Base-by-base conservation (phyloP, 2,888 invertebrate genomes). In the Chaitophorus viminalis region DNA sequence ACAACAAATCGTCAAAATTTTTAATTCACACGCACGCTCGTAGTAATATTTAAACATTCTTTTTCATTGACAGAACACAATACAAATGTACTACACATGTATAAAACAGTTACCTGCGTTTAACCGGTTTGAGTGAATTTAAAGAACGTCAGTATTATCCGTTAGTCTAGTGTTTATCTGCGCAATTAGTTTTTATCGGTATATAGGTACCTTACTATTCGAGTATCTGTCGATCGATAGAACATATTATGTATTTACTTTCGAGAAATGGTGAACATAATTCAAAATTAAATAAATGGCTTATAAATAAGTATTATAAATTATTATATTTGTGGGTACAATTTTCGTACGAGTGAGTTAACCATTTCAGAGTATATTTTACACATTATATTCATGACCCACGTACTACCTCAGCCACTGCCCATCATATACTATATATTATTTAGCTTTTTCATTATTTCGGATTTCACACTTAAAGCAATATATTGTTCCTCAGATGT, bases 101-200 rank as follows among this genome's bases (percentile, higher is more conserved):
- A 36, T 17, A 60, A 39, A 65, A 79, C 29, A 4, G 65, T 29
- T 74, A 39, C 39, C 21, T 33, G 65, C n/a, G 21, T 79, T 68
- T 39, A 68, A 79, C 21, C 39, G 29, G 29, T 79, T 60, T 65
- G 36, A 60, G 39, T 29, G 29, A 79, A 68, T 79, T 79, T 21
- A 65, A 29, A 68, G 36, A 65, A 79, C 18, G 36, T 39, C 21
- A 39, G 6, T 65, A 18, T 18, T 79, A 78, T 78, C n/a, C 33
- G n/a, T 60, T n/a, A 5, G 8, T 25, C 60, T 36, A n/a, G n/a
- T 78, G 78, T 79, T 39, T n/a, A n/a, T n/a, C 39, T 29, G 79
- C 29, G 39, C 14, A 65, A 79, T 29, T 79, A 21, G 65, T 65
- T 65, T 18, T 36, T 18, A 65, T 78, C 65, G 65, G 11, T n/a